Evolutionary conservation across 2,888 invertebrate species (phyloP), one percentile per base, ranked within the genome.

Genomic region (Erebia palarica): DNA sequence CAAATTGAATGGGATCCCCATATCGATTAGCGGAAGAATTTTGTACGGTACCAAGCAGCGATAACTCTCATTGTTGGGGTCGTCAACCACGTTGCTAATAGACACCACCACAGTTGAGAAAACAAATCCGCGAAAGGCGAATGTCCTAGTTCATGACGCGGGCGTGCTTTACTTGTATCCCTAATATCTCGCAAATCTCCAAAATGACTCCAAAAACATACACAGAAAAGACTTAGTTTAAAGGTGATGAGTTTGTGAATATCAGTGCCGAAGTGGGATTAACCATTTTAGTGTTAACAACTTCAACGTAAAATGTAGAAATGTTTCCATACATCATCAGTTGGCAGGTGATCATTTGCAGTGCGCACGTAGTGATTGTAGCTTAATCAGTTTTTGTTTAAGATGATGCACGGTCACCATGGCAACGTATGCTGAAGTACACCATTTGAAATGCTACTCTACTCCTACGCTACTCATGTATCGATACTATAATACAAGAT

Each of bases 51-150:
- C 92, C 92, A 91, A 85, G 83, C 88, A 81, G 92, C 87, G 91
- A 93, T 86, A 88, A 88, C 90, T 84, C 92, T 87, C 87, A 91
- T 91, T 93, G 92, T 92, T 92, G 92, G 90, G 85, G 84, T 86
- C 78, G 84, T 82, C 82, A 87, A 84, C 84, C 87, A 86, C 84
- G 91, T 90, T 90, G 90, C 90, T 85, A 90, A 87, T 88, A 82
- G 84, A 87, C 88, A 80, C 81, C 81, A 86, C 90, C 27, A 27
- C 27, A 90, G 90, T 91, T 80, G 79, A 74, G 79, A 83, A 78
- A 76, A 79, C 82, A 84, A 82, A 84, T 83, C 85, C 87, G 86
- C 81, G 83, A 81, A 72, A 82, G 82, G 80, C 85, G 88, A 88
- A 83, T 88, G 91, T 88, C 86, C 80, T 78, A 63, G 16, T 18